A percentile compares a stretch with the other conserved stretches of the same genome.
Conservation (phyloP, 2,888 invertebrate species). For the Drosophila histrio region DNA sequence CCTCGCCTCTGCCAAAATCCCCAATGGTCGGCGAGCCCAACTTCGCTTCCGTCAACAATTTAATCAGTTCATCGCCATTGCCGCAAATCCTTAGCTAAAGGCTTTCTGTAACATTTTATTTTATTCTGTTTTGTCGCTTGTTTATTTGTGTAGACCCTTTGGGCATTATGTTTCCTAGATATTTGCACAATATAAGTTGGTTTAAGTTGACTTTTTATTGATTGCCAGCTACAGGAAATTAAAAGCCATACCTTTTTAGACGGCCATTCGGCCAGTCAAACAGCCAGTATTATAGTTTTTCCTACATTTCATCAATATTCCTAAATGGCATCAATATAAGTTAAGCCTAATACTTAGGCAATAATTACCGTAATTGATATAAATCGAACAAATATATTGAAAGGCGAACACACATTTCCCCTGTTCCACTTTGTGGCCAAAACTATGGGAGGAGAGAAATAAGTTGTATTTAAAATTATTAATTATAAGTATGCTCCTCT, state of each 20-base stretch:
- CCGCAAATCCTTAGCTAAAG: conserved; percentile 66
- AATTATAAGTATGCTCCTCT: too few relatives aligned
- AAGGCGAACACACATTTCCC: not conserved
- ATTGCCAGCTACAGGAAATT: conserved; percentile 67
- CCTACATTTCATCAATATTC: conserved; percentile 27
- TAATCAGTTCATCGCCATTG: conserved; percentile 72
- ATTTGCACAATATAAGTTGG: conserved; percentile 58
- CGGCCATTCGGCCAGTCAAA: not conserved
- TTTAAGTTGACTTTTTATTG: conserved; percentile 68
- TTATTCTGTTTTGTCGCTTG: conserved; percentile 35
- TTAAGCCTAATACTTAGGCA: conserved; percentile 12
- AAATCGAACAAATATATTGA: conserved; percentile 4
- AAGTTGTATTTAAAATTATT: too few relatives aligned
- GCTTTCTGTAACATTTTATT: conserved; percentile 52
- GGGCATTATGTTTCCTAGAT: conserved; percentile 44
- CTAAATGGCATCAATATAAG: conserved; percentile 35
- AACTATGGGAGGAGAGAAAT: too few relatives aligned
- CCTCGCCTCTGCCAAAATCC: conserved; percentile 24
- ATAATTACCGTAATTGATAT: conserved; percentile 36
- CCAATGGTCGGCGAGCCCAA: conserved; percentile 35
- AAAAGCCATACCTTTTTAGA: conserved; percentile 59
- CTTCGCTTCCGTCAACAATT: conserved; percentile 68
- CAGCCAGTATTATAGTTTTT: conserved; percentile 53
- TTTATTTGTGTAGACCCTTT: conserved; percentile 64
- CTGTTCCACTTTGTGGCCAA: not conserved